A percentile compares a stretch with the other conserved stretches of the same genome.
phyloP scores from a whole-genome alignment of 2,888 invertebrate genomes.

The Ectemnius continuus region DNA sequence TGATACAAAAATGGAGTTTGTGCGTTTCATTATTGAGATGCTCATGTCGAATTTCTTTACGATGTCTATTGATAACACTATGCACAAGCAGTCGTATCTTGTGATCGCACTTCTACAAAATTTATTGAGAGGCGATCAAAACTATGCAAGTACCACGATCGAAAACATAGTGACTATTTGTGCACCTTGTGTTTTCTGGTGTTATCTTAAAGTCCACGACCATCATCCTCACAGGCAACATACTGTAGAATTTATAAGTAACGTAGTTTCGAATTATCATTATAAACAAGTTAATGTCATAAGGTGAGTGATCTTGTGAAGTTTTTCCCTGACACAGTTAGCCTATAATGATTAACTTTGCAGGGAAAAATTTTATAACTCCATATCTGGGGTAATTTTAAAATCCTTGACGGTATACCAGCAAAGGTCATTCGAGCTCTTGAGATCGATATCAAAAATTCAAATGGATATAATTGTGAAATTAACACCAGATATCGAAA shows the following conservation, averaged over 20 bases:
- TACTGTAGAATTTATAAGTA: constrained; percentile 66
- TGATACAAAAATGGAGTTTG: constrained; percentile 64
- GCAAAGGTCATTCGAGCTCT: constrained; percentile 65
- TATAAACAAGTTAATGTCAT: constrained; percentile 61
- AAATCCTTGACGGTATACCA: constrained; percentile 61
- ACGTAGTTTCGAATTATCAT: constrained; percentile 62
- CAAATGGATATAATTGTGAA: constrained; percentile 56
- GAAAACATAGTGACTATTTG: constrained; percentile 68
- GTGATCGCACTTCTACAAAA: constrained; percentile 70
- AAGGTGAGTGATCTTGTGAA: constrained; percentile 56
- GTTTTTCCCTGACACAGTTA: constrained; percentile 7
- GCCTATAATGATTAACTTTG: constrained; percentile 39
- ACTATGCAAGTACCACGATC: constrained; percentile 55
- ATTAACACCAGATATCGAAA: constrained; percentile 62
- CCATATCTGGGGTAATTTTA: constrained; percentile 53
- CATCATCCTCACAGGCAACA: constrained; percentile 71
- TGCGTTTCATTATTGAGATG: constrained; percentile 65
- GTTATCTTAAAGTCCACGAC: constrained; percentile 72
- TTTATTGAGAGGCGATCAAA: constrained; percentile 63
- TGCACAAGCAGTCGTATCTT: constrained; percentile 71
- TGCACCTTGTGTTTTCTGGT: constrained; percentile 62
- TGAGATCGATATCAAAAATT: constrained; percentile 59
- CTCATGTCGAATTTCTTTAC: constrained; percentile 67
- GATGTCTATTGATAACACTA: constrained; percentile 63
- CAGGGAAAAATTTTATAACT: constrained; percentile 65